Percentiles rank a stretch among this genome's conserved stretches.
Conservation (phyloP, 1,140 invertebrate genomes). For the Achatina immaculata region DNA sequence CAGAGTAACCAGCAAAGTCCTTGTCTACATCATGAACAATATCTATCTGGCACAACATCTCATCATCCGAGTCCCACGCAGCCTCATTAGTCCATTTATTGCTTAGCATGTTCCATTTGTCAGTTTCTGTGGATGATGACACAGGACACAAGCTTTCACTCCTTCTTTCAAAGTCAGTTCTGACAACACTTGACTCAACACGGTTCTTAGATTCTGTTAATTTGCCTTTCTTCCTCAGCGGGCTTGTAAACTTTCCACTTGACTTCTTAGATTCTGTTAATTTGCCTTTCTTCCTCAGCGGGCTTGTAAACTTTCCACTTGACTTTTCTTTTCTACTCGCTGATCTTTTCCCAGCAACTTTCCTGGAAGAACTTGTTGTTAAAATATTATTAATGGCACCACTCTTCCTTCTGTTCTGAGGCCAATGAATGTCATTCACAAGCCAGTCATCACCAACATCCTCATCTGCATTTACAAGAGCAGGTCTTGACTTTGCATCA, state of each 20-base stretch:
- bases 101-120: neutral
- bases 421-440: conserved; percentile 16
- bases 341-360: neutral
- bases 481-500: neutral
- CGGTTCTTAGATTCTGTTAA: neutral
- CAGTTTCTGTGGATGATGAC: neutral
- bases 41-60: conserved; percentile 26
- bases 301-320: neutral
- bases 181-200: neutral
- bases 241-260: neutral
- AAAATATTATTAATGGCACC: neutral
- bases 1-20: too few relatives aligned
- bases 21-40: neutral
- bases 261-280: neutral
- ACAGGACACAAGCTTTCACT: neutral
- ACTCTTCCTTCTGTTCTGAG: neutral
- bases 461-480: conserved; percentile 11
- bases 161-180: neutral
- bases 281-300: neutral
- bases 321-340: too few relatives aligned
- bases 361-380: conserved; percentile 6
- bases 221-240: neutral
- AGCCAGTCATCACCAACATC: conserved; percentile 39
- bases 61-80: conserved; percentile 27
- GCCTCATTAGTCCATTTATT: neutral